Conservation (phyloP, 2,797 vertebrate genomes). For the Lepidocolaptes lacrymiger region DNA sequence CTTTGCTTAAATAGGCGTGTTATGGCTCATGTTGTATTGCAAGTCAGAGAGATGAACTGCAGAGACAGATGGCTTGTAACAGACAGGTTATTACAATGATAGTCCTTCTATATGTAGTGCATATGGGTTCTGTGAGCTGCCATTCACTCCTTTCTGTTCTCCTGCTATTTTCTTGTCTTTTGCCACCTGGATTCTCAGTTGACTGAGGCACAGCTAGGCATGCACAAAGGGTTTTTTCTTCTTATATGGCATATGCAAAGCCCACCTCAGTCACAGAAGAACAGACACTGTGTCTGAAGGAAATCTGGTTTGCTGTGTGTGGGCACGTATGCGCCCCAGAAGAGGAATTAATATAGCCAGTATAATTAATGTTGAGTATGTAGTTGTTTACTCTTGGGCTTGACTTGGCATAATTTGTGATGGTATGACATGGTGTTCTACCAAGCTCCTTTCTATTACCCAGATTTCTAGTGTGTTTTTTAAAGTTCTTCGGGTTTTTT, state of each 20-base stretch:
- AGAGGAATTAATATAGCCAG: neutral
- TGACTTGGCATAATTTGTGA: neutral
- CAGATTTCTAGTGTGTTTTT: neutral
- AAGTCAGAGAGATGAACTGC: neutral
- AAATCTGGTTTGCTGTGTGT: neutral
- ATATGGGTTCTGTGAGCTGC: conserved; percentile 47
- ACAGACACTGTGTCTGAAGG: neutral
- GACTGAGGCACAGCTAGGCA: neutral
- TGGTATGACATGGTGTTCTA: neutral
- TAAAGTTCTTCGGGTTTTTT: rapidly evolving
- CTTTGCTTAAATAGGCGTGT: neutral
- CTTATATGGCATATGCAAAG: conserved; percentile 8
- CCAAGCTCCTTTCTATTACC: neutral
- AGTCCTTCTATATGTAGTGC: neutral
- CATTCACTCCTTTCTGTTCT: neutral
- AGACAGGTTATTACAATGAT: conserved; percentile 43
- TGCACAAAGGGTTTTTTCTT: neutral
- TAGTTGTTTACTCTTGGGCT: conserved; percentile 2
- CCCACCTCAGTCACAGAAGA: conserved; percentile 2
- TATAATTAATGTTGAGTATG: neutral
- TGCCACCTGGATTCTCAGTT: conserved; percentile 35
- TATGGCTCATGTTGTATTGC: neutral
- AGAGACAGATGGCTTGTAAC: conserved; percentile 46
- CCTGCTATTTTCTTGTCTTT: conserved; percentile 43
- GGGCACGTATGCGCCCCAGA: neutral